These are phyloP conservation scores for Drosophila novamexicana DNA, from an alignment of 1,140 invertebrate genomes.

Conservation along the genomic window DNA sequence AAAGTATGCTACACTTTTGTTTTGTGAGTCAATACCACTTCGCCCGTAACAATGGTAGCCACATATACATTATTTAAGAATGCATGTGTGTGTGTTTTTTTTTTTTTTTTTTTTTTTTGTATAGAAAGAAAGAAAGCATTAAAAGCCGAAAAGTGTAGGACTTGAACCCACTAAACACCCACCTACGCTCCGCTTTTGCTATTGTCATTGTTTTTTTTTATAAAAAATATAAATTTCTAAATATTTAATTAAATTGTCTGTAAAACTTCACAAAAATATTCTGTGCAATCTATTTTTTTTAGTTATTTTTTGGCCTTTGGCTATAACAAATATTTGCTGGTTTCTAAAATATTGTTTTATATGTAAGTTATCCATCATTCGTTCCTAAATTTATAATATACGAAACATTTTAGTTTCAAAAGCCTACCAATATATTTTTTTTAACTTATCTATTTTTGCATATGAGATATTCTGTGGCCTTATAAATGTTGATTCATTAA, in stretches of 20 bases:
- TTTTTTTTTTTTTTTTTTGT: too few species aligned
- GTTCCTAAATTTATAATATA: not conserved
- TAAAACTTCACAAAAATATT: too few species aligned
- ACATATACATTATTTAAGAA: not conserved
- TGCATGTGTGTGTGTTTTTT: not conserved
- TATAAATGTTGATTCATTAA: not conserved
- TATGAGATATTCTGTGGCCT: not conserved
- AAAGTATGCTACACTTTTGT: slow-evolving; percentile 77
- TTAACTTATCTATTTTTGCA: too few species aligned
- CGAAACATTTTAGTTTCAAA: not conserved
- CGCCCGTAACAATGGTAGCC: slow-evolving; percentile 17
- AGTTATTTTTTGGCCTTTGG: too few species aligned
- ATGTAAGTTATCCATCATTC: too few species aligned
- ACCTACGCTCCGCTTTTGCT: not conserved
- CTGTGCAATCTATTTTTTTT: too few species aligned
- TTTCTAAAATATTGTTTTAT: too few species aligned
- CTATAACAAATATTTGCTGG: too few species aligned
- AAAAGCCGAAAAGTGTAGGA: too few species aligned
- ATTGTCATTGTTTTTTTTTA: not conserved
- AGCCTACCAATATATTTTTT: too few species aligned
- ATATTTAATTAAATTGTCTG: not conserved
- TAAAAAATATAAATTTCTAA: not conserved
- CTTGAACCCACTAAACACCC: too few species aligned
- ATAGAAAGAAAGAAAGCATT: too few species aligned
- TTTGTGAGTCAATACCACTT: slow-evolving; percentile 63